Base-by-base conservation (phyloP, 2,797 vertebrate species). In the Phalloptychus januarius region DNA sequence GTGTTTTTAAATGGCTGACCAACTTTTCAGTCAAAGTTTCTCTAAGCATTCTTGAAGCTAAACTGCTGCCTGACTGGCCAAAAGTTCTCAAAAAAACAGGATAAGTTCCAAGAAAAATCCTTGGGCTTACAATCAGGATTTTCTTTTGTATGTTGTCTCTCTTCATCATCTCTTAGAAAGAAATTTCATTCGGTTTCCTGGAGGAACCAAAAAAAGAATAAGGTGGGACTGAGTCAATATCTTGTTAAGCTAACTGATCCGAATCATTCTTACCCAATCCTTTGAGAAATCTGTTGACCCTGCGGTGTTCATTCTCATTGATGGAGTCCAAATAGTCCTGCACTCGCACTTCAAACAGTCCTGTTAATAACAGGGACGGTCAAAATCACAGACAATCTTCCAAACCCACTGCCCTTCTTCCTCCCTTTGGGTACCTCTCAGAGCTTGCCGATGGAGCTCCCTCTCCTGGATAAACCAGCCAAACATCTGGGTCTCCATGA, bases 401-500 rank as follows among this genome's bases (percentile, higher is more conserved):
- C n/a, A 15, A 23, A 0, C 38, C 36, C 2, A 15, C 61, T 5
- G 50, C 0, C 28, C 4, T 31, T 28, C 44, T 73, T 76, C 40
- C 52, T 2, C 0, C 16, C 46, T 50, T 56, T 54, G 25, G 7
- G 67, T 82, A 99, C 98, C 98, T 96, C 92, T 96, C 71, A 95
- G 88, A 0, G 96, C 96, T 88, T 97, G 97, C 58, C 96, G 95
- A 72, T 97, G 94, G 79, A 97, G 95, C 89, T 98, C 97, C 63
- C 97, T 95, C 88, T 99, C 98, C 93, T 98, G 98, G 88, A 98
- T 95, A 88, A 99, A 99, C 86, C 96, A 97, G 23, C 96, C 96
- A 0, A 99, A 99, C 94, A 97, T 99, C 94, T 99, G 98, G 0
- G 98, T 99, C 92, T 99, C 98, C 97, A 99, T 99, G 95, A 99